Base-by-base conservation (phyloP, 2,797 vertebrate species). In the Pangasius larnaudii region DNA sequence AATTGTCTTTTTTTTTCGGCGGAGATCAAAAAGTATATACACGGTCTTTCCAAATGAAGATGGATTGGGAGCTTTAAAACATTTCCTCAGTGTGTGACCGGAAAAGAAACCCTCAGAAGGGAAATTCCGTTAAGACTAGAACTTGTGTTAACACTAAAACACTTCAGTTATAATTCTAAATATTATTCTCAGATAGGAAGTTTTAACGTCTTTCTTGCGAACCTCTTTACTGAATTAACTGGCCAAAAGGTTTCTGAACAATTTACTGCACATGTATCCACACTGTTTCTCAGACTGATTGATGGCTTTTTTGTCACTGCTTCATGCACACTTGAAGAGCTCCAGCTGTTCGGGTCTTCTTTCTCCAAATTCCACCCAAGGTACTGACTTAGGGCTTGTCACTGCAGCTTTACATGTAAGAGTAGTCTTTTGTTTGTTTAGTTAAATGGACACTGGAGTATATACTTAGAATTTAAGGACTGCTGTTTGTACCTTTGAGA, bases 1-100 rank as follows among this genome's bases (percentile, higher is more conserved):
- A 30, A 30, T 49, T 65, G 27, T 56, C 10, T 30, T 8, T 51
- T 8, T 51, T 49, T 49, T 67, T 9, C 42, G 8, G 33, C 80
- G 22, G 16, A 22, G 6, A 83, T 49, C 61, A 83, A 51, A 83
- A 51, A 1, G 16, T 83, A 33, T 83, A 67, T 67, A 51, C 18
- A 83, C 27, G 5, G 24, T 46, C 58, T 82, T 63, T 82, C 59
- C 16, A 49, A 65, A 65, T 65, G 58, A 49, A 83, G 59, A 83
- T 46, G 80, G 24, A 82, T 67, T 5, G 19, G 24, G 51, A 84
- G 46, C 42, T 84, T 63, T 84, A 22, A 84, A 65, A 19, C 39
- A 42, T 19, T 65, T 65, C 27, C 59, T 83, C 8, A 9, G 30
- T 6, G 18, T 63, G 39, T 0, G 39, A 49, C 27, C 19, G 24